A percentile compares a stretch with the other conserved stretches of the same genome.
phyloP scores from a whole-genome alignment of 2,113 vertebrate species.

The Phodopus roborovskii region DNA sequence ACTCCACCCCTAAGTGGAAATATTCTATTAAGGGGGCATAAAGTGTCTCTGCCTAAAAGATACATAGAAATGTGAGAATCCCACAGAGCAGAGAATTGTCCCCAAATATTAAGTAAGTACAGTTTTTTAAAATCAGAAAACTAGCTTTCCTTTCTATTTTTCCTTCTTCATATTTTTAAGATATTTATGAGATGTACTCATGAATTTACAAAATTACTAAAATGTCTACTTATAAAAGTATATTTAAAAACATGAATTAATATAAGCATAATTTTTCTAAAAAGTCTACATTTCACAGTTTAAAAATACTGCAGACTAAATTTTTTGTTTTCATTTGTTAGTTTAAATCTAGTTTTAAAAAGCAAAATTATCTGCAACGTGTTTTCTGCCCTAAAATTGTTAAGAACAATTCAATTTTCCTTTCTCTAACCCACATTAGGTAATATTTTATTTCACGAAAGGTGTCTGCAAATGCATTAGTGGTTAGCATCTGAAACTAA shows the following conservation, averaged over 20 bases:
- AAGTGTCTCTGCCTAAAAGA: neutral
- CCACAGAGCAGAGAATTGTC: neutral
- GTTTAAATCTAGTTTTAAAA: neutral
- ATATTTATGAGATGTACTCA: neutral
- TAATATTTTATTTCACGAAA: slow-evolving; percentile 17
- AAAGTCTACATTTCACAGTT: neutral
- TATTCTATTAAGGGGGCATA: slow-evolving; percentile 8
- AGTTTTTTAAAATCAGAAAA: slow-evolving; percentile 1
- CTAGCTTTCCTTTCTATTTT: neutral
- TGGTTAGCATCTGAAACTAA: neutral
- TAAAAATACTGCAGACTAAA: slow-evolving; percentile 2
- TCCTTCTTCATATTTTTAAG: neutral
- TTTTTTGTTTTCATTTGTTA: slow-evolving; percentile 12
- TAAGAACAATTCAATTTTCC: slow-evolving; percentile 37
- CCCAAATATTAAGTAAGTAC: neutral
- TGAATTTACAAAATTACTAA: neutral
- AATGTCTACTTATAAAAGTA: neutral
- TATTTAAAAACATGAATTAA: slow-evolving; percentile 33
- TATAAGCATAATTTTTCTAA: neutral
- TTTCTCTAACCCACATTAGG: neutral
- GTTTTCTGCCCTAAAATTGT: neutral
- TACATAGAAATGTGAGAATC: neutral
- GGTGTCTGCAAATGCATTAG: neutral
- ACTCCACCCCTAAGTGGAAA: neutral
- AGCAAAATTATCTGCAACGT: slow-evolving; percentile 27